These are phyloP conservation scores for Oxyura jamaicensis DNA, from an alignment of 2,113 vertebrate genomes.

Conservation along the genomic window DNA sequence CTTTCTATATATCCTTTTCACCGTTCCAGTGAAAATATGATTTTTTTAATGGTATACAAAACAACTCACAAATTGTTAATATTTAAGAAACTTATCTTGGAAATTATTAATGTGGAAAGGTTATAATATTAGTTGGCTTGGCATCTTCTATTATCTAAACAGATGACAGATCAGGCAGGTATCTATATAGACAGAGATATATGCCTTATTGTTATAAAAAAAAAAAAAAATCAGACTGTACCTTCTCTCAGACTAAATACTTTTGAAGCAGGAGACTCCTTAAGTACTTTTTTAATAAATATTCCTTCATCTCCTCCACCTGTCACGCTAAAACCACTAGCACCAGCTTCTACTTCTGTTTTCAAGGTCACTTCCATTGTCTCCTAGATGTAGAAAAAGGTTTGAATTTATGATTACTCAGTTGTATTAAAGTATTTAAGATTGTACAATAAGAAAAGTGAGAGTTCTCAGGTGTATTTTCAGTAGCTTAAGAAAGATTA, in stretches of 20 bases:
- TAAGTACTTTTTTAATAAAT: conserved; percentile 89
- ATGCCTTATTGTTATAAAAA: background rate
- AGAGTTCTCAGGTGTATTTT: background rate
- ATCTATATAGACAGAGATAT: background rate
- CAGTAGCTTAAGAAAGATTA: background rate
- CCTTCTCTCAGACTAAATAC: conserved; percentile 89
- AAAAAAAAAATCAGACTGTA: conserved; percentile 51
- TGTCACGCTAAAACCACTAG: conserved; percentile 87
- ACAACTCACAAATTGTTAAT: background rate
- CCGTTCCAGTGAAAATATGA: background rate
- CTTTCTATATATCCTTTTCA: background rate
- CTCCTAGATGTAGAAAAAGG: conserved; percentile 42
- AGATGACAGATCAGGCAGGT: background rate
- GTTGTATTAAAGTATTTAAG: background rate
- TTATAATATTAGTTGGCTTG: background rate
- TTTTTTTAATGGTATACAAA: background rate
- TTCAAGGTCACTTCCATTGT: conserved; percentile 82
- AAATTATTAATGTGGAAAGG: background rate
- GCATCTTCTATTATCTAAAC: background rate
- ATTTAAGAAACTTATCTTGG: background rate
- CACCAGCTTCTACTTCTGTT: conserved; percentile 85
- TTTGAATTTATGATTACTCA: background rate
- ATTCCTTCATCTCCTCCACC: conserved; percentile 92
- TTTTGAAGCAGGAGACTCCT: conserved; percentile 90
- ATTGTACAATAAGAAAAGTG: background rate